Percentiles rank a stretch among this genome's conserved stretches.
Evolutionary conservation across 2,797 vertebrate species (phyloP).

Genomic region (Artibeus lituratus): DNA sequence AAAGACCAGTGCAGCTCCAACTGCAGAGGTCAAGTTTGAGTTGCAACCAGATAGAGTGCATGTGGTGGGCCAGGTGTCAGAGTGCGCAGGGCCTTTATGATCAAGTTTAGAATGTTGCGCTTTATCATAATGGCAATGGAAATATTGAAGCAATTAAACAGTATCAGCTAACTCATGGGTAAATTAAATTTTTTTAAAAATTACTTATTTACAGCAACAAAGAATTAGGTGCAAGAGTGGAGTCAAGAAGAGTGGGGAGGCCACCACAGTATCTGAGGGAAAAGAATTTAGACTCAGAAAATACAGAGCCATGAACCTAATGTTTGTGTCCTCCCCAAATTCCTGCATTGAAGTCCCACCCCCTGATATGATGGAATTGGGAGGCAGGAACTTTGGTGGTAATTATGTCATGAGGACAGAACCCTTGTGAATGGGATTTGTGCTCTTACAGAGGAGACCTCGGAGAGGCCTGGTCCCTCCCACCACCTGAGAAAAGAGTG

Average conservation of each 20-base stretch:
- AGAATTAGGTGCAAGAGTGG: not conserved
- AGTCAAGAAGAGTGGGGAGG: not conserved
- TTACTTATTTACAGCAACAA: not conserved
- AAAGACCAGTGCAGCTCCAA: not conserved
- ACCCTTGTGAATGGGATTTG: too few species aligned
- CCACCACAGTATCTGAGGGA: not conserved
- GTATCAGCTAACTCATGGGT: not conserved
- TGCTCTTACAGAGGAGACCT: not conserved
- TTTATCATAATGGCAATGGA: too few species aligned
- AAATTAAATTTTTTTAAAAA: not conserved
- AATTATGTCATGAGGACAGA: too few species aligned
- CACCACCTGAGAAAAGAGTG: not conserved
- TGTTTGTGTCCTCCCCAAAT: not conserved
- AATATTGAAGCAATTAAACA: not conserved
- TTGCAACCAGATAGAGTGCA: fast-evolving
- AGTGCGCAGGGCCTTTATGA: not conserved
- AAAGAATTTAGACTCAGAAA: not conserved
- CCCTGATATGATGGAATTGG: too few species aligned
- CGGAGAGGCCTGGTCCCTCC: too few species aligned
- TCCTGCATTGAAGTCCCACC: too few species aligned
- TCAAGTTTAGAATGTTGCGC: not conserved
- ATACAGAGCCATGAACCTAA: fast-evolving
- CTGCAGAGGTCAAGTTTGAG: not conserved
- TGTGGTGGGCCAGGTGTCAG: not conserved
- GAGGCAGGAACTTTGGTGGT: too few species aligned